These are phyloP conservation scores for Aphaenogaster ashmeadi DNA, from an alignment of 1,140 invertebrate species.

Conservation along the genomic window DNA sequence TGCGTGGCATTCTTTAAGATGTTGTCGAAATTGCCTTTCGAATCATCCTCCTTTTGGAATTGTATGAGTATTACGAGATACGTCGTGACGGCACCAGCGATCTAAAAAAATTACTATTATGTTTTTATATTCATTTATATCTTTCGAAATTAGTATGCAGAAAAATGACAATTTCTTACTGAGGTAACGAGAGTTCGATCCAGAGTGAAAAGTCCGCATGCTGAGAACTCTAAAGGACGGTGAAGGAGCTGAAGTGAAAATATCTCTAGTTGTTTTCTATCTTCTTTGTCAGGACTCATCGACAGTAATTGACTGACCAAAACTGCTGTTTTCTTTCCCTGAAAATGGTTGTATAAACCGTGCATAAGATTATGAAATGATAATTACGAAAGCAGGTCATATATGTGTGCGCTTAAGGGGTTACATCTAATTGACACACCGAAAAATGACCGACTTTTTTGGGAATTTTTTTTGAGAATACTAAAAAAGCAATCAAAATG, in stretches of 20 bases:
- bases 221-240: slow-evolving; percentile 89
- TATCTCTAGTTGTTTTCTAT: slow-evolving; percentile 88
- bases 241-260: slow-evolving; percentile 90
- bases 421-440: too few species aligned
- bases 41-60: slow-evolving; percentile 88
- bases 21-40: slow-evolving; percentile 70
- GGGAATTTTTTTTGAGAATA: too few species aligned
- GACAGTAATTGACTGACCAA: slow-evolving; percentile 82
- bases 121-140: background rate
- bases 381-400: background rate
- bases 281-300: slow-evolving; percentile 75
- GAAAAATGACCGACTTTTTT: too few species aligned
- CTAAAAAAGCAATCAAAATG: too few species aligned
- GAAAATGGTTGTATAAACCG: background rate
- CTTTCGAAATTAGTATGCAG: background rate
- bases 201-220: slow-evolving; percentile 89
- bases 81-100: slow-evolving; percentile 90
- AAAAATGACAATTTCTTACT: slow-evolving; percentile 84
- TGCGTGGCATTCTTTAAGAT: slow-evolving; percentile 78
- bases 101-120: slow-evolving; percentile 85
- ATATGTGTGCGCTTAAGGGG: background rate
- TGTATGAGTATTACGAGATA: slow-evolving; percentile 92
- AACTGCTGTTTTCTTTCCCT: slow-evolving; percentile 81
- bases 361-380: background rate
- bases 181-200: slow-evolving; percentile 90